Evolutionary conservation across 2,888 invertebrate species (phyloP).

Genomic region (Apantesis nais): DNA sequence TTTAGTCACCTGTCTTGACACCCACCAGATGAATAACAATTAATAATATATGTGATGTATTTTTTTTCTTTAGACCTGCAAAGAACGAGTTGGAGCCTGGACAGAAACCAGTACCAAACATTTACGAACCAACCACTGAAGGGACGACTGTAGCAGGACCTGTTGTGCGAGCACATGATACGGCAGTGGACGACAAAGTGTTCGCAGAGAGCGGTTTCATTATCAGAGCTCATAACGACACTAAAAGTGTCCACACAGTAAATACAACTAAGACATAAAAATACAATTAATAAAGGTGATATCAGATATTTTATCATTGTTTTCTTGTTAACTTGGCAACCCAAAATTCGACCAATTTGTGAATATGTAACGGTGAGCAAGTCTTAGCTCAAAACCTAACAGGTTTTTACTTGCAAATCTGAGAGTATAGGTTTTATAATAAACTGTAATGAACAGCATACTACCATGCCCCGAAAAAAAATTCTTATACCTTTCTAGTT

Average conservation of each 20-base stretch:
- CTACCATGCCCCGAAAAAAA: no score
- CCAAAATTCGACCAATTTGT: background rate
- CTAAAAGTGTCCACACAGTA: conserved; percentile 22
- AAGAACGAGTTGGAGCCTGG: conserved; percentile 55
- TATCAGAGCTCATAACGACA: conserved; percentile 54
- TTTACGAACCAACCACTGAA: conserved; percentile 22
- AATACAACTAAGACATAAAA: conserved; percentile 34
- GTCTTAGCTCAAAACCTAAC: no score
- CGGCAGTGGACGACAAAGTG: conserved; percentile 58
- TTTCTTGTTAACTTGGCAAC: background rate
- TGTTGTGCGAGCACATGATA: conserved; percentile 48
- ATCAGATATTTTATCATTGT: conserved; percentile 2
- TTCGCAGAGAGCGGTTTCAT: conserved; percentile 65
- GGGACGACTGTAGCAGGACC: background rate
- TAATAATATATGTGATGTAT: background rate
- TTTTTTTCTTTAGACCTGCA: conserved; percentile 59
- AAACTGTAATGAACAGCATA: no score
- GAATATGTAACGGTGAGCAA: no score
- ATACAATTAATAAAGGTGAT: conserved; percentile 15
- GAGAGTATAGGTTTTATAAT: no score
- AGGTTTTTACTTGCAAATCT: no score
- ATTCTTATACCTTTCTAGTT: no score
- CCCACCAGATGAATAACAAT: no score
- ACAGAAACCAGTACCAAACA: conserved; percentile 27
- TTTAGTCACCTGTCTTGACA: no score